These are phyloP conservation scores for Idaea dimidiata DNA, from an alignment of 2,888 invertebrate genomes.

Conservation along the genomic window DNA sequence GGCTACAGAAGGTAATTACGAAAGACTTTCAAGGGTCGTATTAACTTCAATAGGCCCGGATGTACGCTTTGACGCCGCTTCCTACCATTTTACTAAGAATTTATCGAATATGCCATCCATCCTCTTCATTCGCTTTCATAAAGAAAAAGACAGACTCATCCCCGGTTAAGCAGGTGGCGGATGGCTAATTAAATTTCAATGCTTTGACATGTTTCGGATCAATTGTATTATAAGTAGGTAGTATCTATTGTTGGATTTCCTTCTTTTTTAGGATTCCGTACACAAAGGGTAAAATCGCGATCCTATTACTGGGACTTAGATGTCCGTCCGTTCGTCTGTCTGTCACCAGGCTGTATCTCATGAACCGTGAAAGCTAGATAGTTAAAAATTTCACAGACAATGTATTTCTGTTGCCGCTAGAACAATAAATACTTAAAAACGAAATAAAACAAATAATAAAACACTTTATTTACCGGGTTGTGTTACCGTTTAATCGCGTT, in stretches of 20 bases:
- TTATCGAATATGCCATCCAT: slow-evolving; percentile 39
- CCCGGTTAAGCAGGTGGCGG: slow-evolving; percentile 56
- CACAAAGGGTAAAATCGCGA: too few relatives aligned
- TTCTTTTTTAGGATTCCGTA: slow-evolving; percentile 20
- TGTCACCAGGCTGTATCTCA: too few relatives aligned
- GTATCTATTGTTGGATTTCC: slow-evolving; percentile 36
- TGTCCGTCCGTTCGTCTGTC: too few relatives aligned
- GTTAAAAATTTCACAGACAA: too few relatives aligned
- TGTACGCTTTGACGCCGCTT: slow-evolving; percentile 66
- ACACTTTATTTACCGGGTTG: too few relatives aligned
- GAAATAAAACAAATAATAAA: too few relatives aligned
- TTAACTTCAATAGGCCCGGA: slow-evolving; percentile 57
- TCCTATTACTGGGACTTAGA: too few relatives aligned
- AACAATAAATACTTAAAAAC: too few relatives aligned
- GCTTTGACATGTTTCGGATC: slow-evolving; percentile 45
- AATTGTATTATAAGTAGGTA: slow-evolving; percentile 37
- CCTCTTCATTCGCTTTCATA: slow-evolving; percentile 36
- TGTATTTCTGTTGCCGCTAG: too few relatives aligned
- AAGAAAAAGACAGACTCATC: slow-evolving; percentile 29
- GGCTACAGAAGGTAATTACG: slow-evolving; percentile 51
- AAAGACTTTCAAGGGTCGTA: slow-evolving; percentile 52
- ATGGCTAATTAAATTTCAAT: slow-evolving; percentile 70
- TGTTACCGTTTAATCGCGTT: too few relatives aligned
- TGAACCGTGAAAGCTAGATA: too few relatives aligned
- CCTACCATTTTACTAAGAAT: slow-evolving; percentile 45